Evolutionary conservation across 2,888 invertebrate species (phyloP).

Genomic region (Drosophila greeni): DNA sequence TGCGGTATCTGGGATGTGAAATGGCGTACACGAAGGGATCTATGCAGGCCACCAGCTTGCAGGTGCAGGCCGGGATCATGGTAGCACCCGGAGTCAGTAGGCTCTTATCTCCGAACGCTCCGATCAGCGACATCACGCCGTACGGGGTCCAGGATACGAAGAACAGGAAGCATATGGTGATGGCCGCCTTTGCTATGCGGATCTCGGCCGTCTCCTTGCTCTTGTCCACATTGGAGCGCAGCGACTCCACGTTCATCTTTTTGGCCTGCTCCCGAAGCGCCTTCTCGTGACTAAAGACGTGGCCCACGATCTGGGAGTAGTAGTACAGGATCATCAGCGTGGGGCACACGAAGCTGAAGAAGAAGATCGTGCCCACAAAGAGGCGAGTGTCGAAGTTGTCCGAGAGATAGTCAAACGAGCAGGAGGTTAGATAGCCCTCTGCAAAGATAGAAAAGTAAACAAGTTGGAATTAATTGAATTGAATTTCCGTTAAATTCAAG

Average conservation of each 20-base stretch:
- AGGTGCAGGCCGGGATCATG: constrained; percentile 91
- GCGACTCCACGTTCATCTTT: constrained; percentile 93
- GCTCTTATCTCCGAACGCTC: constrained; percentile 86
- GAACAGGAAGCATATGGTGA: constrained; percentile 90
- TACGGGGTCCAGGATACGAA: constrained; percentile 95
- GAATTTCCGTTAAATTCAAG: no score
- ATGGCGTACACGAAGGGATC: constrained; percentile 95
- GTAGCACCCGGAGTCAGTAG: constrained; percentile 86
- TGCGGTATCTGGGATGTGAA: constrained; percentile 91
- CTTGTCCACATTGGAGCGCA: constrained; percentile 85
- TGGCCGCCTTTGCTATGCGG: constrained; percentile 91
- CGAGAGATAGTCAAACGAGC: constrained; percentile 89
- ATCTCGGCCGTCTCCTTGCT: constrained; percentile 86
- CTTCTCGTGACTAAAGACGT: constrained; percentile 90
- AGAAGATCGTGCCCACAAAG: constrained; percentile 88
- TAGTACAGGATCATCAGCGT: constrained; percentile 88
- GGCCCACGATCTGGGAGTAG: constrained; percentile 89
- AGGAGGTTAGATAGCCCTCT: constrained; percentile 93
- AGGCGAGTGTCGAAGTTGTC: constrained; percentile 87
- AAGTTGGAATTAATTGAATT: neutral
- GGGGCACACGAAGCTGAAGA: constrained; percentile 87
- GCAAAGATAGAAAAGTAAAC: constrained; percentile 60
- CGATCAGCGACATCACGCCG: constrained; percentile 88
- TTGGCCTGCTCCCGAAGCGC: constrained; percentile 88
- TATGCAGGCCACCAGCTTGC: constrained; percentile 92